phyloP scores from a whole-genome alignment of 2,797 vertebrate species.

The Rhynchonycteris naso region DNA sequence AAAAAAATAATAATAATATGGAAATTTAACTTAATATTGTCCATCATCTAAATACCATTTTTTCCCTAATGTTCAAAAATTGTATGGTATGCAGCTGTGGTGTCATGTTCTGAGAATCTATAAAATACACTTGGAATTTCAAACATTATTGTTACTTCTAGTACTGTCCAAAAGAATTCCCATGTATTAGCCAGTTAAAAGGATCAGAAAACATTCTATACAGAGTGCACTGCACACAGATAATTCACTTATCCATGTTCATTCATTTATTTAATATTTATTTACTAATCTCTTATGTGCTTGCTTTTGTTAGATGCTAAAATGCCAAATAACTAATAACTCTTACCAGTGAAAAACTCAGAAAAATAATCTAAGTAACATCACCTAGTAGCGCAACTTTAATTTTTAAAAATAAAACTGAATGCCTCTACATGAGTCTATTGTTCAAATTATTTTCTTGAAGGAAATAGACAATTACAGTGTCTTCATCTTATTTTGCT shows the following conservation, averaged over 20 bases:
- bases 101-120: neutral
- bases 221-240: neutral
- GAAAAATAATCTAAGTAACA: neutral
- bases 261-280: conserved; percentile 3
- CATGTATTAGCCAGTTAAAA: neutral
- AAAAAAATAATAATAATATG: conserved; percentile 22
- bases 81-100: neutral
- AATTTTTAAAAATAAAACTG: conserved; percentile 7
- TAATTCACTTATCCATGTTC: neutral
- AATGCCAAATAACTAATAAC: neutral
- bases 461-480: neutral
- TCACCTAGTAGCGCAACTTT: neutral
- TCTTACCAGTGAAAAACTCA: neutral
- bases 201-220: neutral
- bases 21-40: neutral
- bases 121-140: conserved; percentile 13
- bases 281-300: neutral
- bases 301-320: neutral
- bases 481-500: neutral
- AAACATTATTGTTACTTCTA: neutral
- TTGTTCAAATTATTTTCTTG: neutral
- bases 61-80: neutral
- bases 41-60: neutral
- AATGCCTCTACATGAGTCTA: neutral
- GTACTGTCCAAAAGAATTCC: neutral